These are phyloP conservation scores for Drosophila punjabiensis DNA, from an alignment of 1,140 invertebrate species.

Conservation along the genomic window DNA sequence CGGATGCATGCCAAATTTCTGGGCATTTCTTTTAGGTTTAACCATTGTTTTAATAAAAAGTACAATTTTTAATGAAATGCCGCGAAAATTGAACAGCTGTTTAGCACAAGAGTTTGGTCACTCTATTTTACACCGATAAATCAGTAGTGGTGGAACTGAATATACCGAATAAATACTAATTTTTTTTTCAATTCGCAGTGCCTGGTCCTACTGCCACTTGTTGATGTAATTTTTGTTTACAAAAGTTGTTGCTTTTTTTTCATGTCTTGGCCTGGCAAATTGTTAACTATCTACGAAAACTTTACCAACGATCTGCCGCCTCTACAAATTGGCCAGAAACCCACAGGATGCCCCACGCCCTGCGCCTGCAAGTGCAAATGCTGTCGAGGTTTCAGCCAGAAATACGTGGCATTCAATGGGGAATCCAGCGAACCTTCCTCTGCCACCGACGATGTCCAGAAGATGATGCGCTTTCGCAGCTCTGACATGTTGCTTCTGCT, in stretches of 20 bases:
- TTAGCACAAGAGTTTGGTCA: not conserved
- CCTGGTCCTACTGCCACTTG: conserved; percentile 22
- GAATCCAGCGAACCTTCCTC: conserved; percentile 4
- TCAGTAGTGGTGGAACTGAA: not conserved
- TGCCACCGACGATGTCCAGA: conserved; percentile 28
- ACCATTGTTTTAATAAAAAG: conserved; percentile 30
- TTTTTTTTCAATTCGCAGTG: not conserved
- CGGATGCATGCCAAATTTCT: conserved; percentile 90
- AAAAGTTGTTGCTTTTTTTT: conserved; percentile 11
- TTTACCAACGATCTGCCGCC: conserved; percentile 30
- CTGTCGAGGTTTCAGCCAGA: conserved; percentile 31
- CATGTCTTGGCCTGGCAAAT: conserved; percentile 52
- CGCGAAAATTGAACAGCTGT: conserved; percentile 25
- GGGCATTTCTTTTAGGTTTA: conserved; percentile 21
- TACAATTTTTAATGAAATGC: conserved; percentile 7
- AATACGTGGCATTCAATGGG: conserved; percentile 49
- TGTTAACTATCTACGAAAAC: conserved; percentile 30
- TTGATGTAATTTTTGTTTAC: conserved; percentile 29
- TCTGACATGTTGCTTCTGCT: conserved; percentile 41
- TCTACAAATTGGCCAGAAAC: not conserved
- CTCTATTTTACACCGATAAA: not conserved
- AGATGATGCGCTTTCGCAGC: conserved; percentile 49
- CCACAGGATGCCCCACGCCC: conserved; percentile 3
- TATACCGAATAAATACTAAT: not conserved
- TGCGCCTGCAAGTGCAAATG: conserved; percentile 52